Evolutionary conservation across 2,113 vertebrate genomes (phyloP), one percentile per base, ranked within the genome.

Genomic region (Chaetops frenatus): DNA sequence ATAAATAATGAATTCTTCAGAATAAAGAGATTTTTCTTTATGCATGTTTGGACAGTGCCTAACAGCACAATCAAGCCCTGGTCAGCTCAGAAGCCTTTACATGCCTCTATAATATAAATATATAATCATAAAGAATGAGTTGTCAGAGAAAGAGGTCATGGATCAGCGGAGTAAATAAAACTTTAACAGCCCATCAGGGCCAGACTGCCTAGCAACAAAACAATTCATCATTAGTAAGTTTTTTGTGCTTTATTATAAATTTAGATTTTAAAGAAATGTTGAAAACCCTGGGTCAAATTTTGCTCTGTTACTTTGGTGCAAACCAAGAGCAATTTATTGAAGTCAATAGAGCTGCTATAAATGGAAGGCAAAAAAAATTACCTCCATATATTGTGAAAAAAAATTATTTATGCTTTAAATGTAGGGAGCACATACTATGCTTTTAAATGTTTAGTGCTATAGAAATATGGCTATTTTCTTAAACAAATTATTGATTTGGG

Each of bases 91-190:
- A 86, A 85, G 7, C 20, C 44, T 70, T 23, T 60, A 47, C 1
- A 1, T 81, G 56, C 31, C 48, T 74, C 71, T 48, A 60, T 71
- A 90, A 83, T 83, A 83, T 77, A 94, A 95, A 93, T 83, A 94
- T 78, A 92, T 86, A 96, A 95, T 78, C 47, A 71, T 74, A 90
- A 96, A 83, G 71, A 93, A 96, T 92, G 76, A 93, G 38, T 92
- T 93, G 85, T 81, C 81, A 61, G 69, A 74, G 64, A 88, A 86
- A 83, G 40, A 90, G 88, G 93, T 92, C 94, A 95, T 81, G 48
- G 88, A 90, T 93, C 93, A 96, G 60, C 36, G 88, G 31, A 90
- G 48, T 92, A 97, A 96, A 97, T 95, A 88, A 95, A 81, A 96
- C 31, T 95, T 88, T 92, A 94, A 86, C 82, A 81, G 45, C 72